Base-by-base conservation (phyloP, 2,888 invertebrate genomes). In the Drosophila phalerata region DNA sequence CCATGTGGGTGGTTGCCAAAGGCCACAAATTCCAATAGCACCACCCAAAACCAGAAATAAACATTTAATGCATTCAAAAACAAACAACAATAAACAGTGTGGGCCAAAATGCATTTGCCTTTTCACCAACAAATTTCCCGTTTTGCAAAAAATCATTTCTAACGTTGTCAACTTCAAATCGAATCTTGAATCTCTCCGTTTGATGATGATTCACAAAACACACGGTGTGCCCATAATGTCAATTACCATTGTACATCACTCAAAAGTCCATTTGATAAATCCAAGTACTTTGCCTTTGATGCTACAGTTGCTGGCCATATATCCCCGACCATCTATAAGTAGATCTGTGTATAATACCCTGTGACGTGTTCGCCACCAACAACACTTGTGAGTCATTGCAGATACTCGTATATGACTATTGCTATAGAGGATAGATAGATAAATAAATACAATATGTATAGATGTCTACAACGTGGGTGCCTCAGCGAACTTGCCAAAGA, bases 291-390 rank as follows among this genome's bases (percentile, higher is more conserved):
- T 28, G 28, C 28, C 28, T 67, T 40, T 13, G 30, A 61, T 73
- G 56, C 64, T 58, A 60, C 47, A 52, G 52, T 47, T 62, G 52
- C 56, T 58, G 49, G 53, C 40, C 49, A 62, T 62, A 38, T 58
- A 22, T 34, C 52, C 38, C 65, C 60, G 42, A 17, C n/a, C 28
- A 63, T 19, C n/a, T 38, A 28, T 22, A 42, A 22, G 11, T 10
- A 56, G 42, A 28, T n/a, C 49, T 28, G 22, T 25, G n/a, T 38
- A 57, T 62, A 60, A 71, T 43, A 55, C 71, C 60, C 56, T 69
- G 86, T 88, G 83, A 83, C 83, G 83, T 81, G 80, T 63, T 55
- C 47, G 43, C 32, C 11, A 58, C 25, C 51, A 64, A 68, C 55
- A 25, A 64, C 65, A 45, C 4, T 57, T 48, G 43, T 79, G 81